These are phyloP conservation scores for Diorhabda carinulata DNA, from an alignment of 1,140 invertebrate species.

Conservation along the genomic window DNA sequence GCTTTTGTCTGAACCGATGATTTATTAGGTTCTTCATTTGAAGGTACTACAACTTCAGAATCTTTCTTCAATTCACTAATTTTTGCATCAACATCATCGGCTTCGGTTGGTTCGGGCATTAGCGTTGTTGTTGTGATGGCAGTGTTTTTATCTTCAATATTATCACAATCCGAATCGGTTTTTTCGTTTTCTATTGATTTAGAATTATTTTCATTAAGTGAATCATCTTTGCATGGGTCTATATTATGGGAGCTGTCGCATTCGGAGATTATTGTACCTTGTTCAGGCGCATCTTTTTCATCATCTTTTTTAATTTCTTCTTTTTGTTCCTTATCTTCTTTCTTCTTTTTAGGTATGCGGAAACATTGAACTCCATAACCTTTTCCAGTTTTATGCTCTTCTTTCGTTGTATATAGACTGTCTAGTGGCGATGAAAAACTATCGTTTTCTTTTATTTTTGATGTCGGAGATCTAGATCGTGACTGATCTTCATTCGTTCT, in stretches of 20 bases:
- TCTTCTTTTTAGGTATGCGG: conserved; percentile 62
- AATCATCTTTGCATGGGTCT: neutral
- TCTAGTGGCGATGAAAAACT: conserved; percentile 50
- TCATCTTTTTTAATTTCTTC: neutral
- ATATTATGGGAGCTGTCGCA: neutral
- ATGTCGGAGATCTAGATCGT: conserved; percentile 14
- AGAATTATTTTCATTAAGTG: neutral
- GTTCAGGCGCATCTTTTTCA: neutral
- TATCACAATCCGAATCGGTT: neutral
- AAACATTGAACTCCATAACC: conserved; percentile 60
- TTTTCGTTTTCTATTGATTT: conserved; percentile 10
- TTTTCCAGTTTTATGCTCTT: conserved; percentile 45
- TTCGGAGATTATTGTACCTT: neutral
- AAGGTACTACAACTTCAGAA: neutral
- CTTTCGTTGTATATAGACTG: conserved; percentile 54
- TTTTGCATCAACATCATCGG: neutral
- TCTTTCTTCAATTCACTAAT: neutral
- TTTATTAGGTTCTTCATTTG: neutral
- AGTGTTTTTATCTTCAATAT: neutral
- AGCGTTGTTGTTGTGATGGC: neutral
- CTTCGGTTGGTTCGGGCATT: too few species aligned
- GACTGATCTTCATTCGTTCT: conserved; percentile 20
- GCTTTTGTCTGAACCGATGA: neutral
- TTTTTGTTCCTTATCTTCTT: conserved; percentile 9
- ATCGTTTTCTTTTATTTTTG: conserved; percentile 15